Percentiles rank a stretch among this genome's conserved stretches.
phyloP scores from a whole-genome alignment of 2,797 vertebrate genomes.

The Sebastes matsubarae region DNA sequence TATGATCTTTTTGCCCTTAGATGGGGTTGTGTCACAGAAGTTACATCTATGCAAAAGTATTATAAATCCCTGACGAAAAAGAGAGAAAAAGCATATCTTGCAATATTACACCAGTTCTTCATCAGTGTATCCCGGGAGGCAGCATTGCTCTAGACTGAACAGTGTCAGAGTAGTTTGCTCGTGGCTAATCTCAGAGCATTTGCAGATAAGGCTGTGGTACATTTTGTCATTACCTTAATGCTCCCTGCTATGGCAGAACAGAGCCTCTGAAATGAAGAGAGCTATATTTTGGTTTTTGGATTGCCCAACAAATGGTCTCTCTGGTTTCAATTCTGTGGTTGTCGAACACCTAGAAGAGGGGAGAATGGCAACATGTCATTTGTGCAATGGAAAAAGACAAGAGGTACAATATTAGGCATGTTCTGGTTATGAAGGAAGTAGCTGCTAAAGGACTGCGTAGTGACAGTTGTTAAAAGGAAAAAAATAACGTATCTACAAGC shows the following conservation, averaged over 20 bases:
- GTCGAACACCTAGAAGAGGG: background rate
- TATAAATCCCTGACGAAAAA: background rate
- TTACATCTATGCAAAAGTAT: background rate
- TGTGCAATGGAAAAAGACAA: background rate
- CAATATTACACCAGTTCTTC: background rate
- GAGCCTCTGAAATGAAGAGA: background rate
- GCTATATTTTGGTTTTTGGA: background rate
- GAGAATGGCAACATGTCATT: background rate
- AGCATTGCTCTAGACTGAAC: slow-evolving; percentile 10
- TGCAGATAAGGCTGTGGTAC: slow-evolving; percentile 1
- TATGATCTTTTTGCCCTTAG: background rate
- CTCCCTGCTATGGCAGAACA: background rate
- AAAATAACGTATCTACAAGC: background rate
- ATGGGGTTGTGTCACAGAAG: background rate
- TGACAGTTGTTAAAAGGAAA: background rate
- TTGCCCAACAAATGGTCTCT: background rate
- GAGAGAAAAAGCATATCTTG: background rate
- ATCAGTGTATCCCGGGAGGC: slow-evolving; percentile 14
- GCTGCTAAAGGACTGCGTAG: background rate
- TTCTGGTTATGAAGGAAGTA: background rate
- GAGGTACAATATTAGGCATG: background rate
- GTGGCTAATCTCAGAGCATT: slow-evolving; percentile 11
- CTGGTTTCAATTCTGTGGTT: background rate
- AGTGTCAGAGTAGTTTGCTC: slow-evolving; percentile 9
- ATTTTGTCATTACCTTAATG: slow-evolving; percentile 23